These are phyloP conservation scores for Aphidius ervi DNA, from an alignment of 1,140 invertebrate genomes.

Conservation along the genomic window DNA sequence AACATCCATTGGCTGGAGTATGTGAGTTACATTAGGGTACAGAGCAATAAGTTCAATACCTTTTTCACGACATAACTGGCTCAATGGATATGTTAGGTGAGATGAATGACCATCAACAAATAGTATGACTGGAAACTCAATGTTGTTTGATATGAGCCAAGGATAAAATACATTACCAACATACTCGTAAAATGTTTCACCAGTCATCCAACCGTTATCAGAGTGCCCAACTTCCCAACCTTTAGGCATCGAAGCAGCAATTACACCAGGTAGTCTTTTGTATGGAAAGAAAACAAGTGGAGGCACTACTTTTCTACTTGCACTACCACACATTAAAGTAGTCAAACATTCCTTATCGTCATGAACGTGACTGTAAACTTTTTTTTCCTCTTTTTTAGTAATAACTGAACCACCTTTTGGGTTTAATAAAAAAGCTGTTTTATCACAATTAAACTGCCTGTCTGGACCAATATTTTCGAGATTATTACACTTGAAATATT, in stretches of 20 bases:
- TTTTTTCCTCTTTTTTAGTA: constrained; percentile 31
- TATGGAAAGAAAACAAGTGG: constrained; percentile 31
- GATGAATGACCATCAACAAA: constrained; percentile 44
- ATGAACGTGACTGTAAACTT: constrained; percentile 35
- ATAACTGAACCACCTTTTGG: constrained; percentile 33
- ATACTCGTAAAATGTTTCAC: constrained; percentile 37
- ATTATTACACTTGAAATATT: constrained; percentile 25
- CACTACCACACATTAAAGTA: constrained; percentile 30
- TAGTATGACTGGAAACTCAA: constrained; percentile 36
- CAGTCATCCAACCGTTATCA: constrained; percentile 46
- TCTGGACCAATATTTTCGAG: constrained; percentile 23
- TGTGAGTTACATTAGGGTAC: background rate
- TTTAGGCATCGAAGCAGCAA: constrained; percentile 23
- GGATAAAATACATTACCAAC: constrained; percentile 33
- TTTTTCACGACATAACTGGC: too few species aligned
- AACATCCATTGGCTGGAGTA: background rate
- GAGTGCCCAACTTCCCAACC: constrained; percentile 31
- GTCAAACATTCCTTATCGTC: constrained; percentile 32
- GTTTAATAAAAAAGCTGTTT: constrained; percentile 35
- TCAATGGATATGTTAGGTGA: too few species aligned
- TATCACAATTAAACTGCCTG: constrained; percentile 38
- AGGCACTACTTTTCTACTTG: constrained; percentile 25
- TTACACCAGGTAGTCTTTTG: constrained; percentile 4
- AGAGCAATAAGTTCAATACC: too few species aligned
- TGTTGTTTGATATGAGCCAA: constrained; percentile 32